Conservation (phyloP, 2,113 vertebrate species). For the Syngnathoides biaculeatus region DNA sequence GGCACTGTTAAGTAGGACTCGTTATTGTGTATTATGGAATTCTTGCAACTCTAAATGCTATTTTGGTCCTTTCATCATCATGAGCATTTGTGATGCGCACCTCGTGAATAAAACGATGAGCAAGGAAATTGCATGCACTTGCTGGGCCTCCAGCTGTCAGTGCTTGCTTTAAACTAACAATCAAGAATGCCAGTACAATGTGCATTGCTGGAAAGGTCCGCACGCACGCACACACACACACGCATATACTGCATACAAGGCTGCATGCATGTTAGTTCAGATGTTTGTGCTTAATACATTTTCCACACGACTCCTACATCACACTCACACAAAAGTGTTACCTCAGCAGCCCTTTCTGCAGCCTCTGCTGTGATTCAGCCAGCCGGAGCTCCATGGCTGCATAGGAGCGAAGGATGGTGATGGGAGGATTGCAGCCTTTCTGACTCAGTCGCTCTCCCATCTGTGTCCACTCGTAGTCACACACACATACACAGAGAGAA, state of each 20-base stretch:
- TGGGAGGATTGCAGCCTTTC: slow-evolving; percentile 60
- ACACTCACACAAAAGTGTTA: slow-evolving; percentile 35
- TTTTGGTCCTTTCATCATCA: slow-evolving; percentile 42
- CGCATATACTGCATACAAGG: slow-evolving; percentile 20
- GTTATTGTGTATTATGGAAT: background rate
- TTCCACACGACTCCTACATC: background rate
- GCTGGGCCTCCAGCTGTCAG: slow-evolving; percentile 2
- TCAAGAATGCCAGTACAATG: slow-evolving; percentile 7
- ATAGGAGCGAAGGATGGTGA: slow-evolving; percentile 51
- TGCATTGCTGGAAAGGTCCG: background rate
- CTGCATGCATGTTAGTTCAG: slow-evolving; percentile 36
- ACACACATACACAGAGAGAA: too few relatives aligned
- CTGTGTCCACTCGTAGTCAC: slow-evolving; percentile 38
- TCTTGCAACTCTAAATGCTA: background rate
- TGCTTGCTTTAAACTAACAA: slow-evolving; percentile 15
- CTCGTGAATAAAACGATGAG: background rate
- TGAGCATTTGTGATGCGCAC: slow-evolving; percentile 1
- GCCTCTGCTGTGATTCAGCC: slow-evolving; percentile 55
- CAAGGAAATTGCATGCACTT: background rate
- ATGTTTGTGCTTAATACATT: slow-evolving; percentile 11
- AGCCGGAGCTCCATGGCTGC: slow-evolving; percentile 61
- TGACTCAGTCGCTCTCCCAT: slow-evolving; percentile 60
- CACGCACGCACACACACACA: too few relatives aligned
- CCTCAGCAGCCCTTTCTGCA: slow-evolving; percentile 57
- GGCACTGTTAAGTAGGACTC: too few relatives aligned